Conservation (phyloP, 2,113 vertebrate species). For the Corythornis vintsioides region DNA sequence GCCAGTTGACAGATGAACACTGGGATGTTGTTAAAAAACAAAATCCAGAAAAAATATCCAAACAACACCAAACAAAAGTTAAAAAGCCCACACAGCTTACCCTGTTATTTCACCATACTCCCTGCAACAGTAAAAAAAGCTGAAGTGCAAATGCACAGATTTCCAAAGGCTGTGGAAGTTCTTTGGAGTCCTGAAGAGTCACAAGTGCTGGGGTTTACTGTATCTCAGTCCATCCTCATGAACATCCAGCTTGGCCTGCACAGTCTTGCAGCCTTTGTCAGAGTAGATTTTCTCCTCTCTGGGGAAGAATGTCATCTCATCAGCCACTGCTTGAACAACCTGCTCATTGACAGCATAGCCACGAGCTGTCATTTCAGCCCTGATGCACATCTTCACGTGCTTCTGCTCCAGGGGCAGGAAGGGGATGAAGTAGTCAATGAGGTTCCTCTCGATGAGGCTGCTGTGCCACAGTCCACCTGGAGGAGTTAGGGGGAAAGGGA, state of each 20-base stretch:
- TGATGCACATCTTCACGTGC: constrained; percentile 86
- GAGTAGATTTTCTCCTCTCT: constrained; percentile 86
- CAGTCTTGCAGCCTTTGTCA: constrained; percentile 93
- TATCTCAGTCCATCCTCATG: constrained; percentile 55
- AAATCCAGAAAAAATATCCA: too few species aligned
- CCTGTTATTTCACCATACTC: background rate
- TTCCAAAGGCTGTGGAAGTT: background rate
- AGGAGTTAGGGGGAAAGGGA: background rate
- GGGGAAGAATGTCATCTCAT: constrained; percentile 88
- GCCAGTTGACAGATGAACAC: background rate
- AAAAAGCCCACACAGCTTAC: background rate
- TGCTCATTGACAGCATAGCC: background rate
- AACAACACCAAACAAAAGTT: background rate
- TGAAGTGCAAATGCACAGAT: constrained; percentile 49
- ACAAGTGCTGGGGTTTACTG: background rate
- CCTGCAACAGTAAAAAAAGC: background rate
- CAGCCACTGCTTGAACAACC: constrained; percentile 77
- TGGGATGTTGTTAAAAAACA: background rate
- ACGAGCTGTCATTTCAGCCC: constrained; percentile 82
- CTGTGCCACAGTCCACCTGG: constrained; percentile 93
- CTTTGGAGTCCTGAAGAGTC: background rate
- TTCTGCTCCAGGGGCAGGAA: constrained; percentile 91
- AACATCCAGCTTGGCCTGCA: constrained; percentile 85
- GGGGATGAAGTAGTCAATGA: constrained; percentile 95
- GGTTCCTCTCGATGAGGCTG: constrained; percentile 88